A percentile compares a stretch with the other conserved stretches of the same genome.
These are phyloP conservation scores for Brenthis ino DNA, from an alignment of 2,888 invertebrate species.

Conservation along the genomic window DNA sequence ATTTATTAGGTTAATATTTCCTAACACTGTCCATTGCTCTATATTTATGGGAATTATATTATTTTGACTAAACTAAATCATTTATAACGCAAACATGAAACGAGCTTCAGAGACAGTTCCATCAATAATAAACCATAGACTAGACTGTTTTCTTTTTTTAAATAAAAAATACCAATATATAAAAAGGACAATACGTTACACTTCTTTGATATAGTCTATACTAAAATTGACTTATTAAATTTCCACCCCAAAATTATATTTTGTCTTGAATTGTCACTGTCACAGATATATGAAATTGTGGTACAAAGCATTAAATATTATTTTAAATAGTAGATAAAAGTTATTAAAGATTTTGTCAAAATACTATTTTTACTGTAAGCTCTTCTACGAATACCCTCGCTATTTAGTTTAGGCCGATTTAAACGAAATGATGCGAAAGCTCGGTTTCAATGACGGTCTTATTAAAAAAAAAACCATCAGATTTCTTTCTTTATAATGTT, in stretches of 20 bases:
- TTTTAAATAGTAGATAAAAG: conserved; percentile 7
- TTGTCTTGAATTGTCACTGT: not conserved
- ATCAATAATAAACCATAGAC: too few species aligned
- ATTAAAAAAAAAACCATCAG: conserved; percentile 6
- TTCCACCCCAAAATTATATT: not conserved
- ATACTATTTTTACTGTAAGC: conserved; percentile 29
- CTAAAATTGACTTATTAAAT: conserved; percentile 15
- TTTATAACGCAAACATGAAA: too few species aligned
- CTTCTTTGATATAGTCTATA: not conserved
- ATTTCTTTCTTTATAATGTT: too few species aligned
- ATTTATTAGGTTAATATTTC: too few species aligned
- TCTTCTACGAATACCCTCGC: conserved; percentile 24
- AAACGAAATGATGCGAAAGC: conserved; percentile 5
- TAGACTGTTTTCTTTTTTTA: too few species aligned
- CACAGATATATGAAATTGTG: conserved; percentile 1
- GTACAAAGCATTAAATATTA: conserved; percentile 12
- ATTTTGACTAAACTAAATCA: too few species aligned
- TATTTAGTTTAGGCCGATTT: conserved; percentile 29
- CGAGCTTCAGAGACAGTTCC: too few species aligned
- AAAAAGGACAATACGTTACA: not conserved
- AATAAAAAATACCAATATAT: too few species aligned
- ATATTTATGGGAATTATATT: too few species aligned
- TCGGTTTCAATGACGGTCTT: not conserved
- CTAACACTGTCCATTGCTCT: too few species aligned
- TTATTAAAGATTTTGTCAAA: conserved; percentile 8